Base-by-base conservation (phyloP, 2,797 vertebrate genomes). In the Falco biarmicus region DNA sequence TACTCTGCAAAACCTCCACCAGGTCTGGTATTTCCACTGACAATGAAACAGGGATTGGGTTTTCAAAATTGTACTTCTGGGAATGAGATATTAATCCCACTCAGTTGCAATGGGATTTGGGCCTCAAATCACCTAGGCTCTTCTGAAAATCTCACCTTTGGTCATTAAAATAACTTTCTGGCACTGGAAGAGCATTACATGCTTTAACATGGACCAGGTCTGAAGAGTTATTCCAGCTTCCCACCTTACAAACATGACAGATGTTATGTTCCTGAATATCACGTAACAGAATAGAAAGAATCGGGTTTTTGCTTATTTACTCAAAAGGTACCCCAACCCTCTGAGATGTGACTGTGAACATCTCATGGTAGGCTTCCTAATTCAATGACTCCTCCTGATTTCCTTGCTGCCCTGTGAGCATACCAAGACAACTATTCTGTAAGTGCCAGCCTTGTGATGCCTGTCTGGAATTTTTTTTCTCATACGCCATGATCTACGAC, bases 61-160 rank as follows among this genome's bases (percentile, higher is more conserved):
- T 86, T 95, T 76, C 75, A 79, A 41, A 96, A 95, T 11, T 29
- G 75, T 34, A 39, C 95, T 89, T 92, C 41, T 92, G 94, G 93
- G 90, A 95, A 89, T 60, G 84, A 93, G 69, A 86, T 84, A 90
- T 66, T 93, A 95, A 94, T 96, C 79, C 68, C 41, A 32, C 26
- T 43, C 32, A 2, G 29, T 60, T 96, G 90, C 82, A 84, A 11
- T 28, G 84, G 84, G 87, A 93, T 76, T 88, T 90, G n/a, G 59
- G 73, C 68, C 53, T 51, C 71, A 61, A 61, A 84, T 95, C 84
- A 95, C 90, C 75, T 81, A 51, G 68, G 73, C 28, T 93, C 14
- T 92, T 92, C 76, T 94, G 87, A 92, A 96, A 93, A 89, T 93
- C 87, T 96, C 89, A 93, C 90, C 90, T 92, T 96, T 89, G 84